Evolutionary conservation across 2,888 invertebrate species (phyloP), one percentile per base, ranked within the genome.

Genomic region (Rhamphomyia laevipes): DNA sequence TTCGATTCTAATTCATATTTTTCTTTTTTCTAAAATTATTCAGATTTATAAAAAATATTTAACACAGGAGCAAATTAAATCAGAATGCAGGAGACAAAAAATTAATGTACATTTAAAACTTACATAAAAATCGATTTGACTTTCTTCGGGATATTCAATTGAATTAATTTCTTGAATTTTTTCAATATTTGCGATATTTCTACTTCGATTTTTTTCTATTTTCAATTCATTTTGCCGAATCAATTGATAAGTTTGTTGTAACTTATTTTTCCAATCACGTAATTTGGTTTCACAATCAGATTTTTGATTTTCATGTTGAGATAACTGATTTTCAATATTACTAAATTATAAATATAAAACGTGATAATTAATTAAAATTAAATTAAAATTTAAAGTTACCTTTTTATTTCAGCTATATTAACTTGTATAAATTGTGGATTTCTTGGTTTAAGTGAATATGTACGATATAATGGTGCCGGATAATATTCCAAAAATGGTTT

Each of bases 381-480:
- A 15, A 15, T 37, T 15, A 15, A 37, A 21, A 16, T 5, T 13
- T 37, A 2, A 37, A 45, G 41, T 54, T 53, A 63, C 61, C 47
- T 55, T 55, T 80, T 78, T 51, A 77, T 72, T 60, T 85, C 81
- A 12, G 71, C 73, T 1, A 78, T 77, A 65, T 82, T 81, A 43
- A 81, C 77, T 67, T 85, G 83, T 58, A 87, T 74, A 61, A 66
- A 80, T 41, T 74, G 74, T 3, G 80, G 75, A 30, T 64, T 63
- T 1, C 68, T 63, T 30, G 76, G 76, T 44, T 65, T 68, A 13
- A 81, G 78, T 33, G 81, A 81, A 64, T 88, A 90, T 58, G 80
- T 77, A 60, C 82, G 78, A 70, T 86, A 89, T 64, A 79, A 75
- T 16, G 90, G 89, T 63, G 82, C 82, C 3, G 89, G 88, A 63